A percentile compares a stretch with the other conserved stretches of the same genome.
These are phyloP conservation scores for Xiphophorus couchianus DNA, from an alignment of 2,113 vertebrate species.

Conservation along the genomic window DNA sequence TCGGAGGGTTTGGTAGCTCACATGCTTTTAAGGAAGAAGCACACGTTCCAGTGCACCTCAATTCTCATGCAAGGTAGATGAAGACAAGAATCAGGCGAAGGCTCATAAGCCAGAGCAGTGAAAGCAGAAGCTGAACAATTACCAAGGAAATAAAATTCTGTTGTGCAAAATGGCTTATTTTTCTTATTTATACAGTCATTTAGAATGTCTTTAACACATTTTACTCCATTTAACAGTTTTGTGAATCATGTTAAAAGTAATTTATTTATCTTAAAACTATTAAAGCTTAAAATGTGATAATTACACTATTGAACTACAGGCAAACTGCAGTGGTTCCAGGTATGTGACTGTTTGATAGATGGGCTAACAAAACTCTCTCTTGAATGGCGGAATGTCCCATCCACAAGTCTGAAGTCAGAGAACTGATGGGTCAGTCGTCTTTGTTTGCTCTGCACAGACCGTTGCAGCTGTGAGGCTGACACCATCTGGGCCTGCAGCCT, in stretches of 20 bases:
- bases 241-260: background rate
- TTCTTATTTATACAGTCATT: background rate
- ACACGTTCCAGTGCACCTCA: conserved; percentile 72
- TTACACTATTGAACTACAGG: no score
- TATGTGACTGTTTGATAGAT: no score
- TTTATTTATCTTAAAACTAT: background rate
- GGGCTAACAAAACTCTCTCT: no score
- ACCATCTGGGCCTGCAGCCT: no score
- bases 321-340: no score
- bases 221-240: background rate
- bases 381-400: no score
- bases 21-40: conserved; percentile 73
- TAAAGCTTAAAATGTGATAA: background rate
- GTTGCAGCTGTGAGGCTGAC: no score
- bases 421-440: no score
- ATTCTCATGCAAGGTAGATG: conserved; percentile 47
- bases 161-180: background rate
- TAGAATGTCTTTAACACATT: background rate
- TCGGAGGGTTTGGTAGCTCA: conserved; percentile 65
- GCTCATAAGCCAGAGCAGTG: conserved; percentile 21
- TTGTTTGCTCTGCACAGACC: no score
- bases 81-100: conserved; percentile 35
- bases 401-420: no score
- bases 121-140: conserved; percentile 12
- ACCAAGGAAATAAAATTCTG: conserved; percentile 4